These are phyloP conservation scores for Paramormyrops kingsleyae DNA, from an alignment of 2,113 vertebrate genomes.

Conservation along the genomic window DNA sequence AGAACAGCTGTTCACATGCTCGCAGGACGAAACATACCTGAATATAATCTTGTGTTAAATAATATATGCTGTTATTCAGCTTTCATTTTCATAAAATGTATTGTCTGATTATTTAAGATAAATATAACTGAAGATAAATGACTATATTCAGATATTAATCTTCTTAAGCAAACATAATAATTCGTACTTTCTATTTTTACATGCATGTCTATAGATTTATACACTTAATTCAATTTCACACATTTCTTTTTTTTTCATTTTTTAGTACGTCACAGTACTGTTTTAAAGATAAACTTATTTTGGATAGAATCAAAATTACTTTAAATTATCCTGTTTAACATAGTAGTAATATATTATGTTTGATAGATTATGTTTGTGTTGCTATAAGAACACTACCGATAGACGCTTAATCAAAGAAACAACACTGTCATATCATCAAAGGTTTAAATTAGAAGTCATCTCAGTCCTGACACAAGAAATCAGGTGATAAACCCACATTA, in stretches of 20 bases:
- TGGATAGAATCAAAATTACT: not conserved
- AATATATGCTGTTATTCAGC: not conserved
- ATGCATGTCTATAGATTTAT: not conserved
- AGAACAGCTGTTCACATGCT: not conserved
- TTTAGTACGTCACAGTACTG: not conserved
- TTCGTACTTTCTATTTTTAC: not conserved
- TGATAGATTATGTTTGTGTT: not conserved
- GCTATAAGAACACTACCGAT: not conserved
- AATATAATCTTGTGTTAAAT: not conserved
- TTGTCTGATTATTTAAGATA: not conserved
- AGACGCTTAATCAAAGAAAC: not conserved
- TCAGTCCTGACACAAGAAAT: not conserved
- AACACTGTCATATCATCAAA: not conserved
- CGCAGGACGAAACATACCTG: not conserved
- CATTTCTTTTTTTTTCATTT: not conserved
- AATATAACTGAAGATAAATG: not conserved
- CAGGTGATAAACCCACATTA: not conserved
- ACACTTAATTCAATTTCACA: not conserved
- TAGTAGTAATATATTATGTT: not conserved
- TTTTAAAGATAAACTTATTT: not conserved
- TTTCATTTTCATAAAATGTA: not conserved
- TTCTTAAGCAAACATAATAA: not conserved
- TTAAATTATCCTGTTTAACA: not conserved
- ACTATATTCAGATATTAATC: not conserved
- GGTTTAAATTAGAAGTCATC: not conserved